Evolutionary conservation across 2,113 vertebrate genomes (phyloP).

Genomic region (Murina feae): DNA sequence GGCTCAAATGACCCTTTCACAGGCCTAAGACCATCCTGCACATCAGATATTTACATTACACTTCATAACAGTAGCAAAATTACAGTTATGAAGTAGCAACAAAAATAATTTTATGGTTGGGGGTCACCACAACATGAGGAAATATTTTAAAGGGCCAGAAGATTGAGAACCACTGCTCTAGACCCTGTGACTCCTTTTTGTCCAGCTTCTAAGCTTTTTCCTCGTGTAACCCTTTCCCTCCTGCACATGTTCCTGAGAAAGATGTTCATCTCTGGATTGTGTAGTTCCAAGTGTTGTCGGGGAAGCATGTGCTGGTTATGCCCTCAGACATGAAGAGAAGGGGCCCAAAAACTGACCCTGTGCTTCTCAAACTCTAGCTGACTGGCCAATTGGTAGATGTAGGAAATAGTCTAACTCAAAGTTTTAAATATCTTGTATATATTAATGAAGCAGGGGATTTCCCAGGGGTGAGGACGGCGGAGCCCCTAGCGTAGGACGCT

Average conservation of each 20-base stretch:
- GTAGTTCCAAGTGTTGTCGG: neutral
- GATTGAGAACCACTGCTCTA: neutral
- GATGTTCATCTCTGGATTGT: neutral
- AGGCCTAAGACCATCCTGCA: too few species aligned
- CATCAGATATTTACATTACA: too few species aligned
- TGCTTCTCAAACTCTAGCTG: neutral
- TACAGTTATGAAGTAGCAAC: too few species aligned
- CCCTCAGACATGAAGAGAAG: neutral
- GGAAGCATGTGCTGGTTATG: accelerated
- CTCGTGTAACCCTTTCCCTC: accelerated
- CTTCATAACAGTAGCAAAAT: too few species aligned
- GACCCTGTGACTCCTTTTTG: neutral
- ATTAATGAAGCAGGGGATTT: too few species aligned
- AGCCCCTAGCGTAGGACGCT: too few species aligned
- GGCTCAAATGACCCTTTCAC: accelerated
- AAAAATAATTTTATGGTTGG: too few species aligned
- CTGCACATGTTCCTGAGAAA: neutral
- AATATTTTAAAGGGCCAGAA: too few species aligned
- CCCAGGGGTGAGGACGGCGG: too few species aligned
- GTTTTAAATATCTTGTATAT: neutral
- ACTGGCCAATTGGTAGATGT: neutral
- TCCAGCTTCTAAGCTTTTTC: neutral
- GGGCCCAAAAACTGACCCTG: too few species aligned
- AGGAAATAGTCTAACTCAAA: neutral
- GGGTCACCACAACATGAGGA: too few species aligned